phyloP scores from a whole-genome alignment of 2,113 vertebrate genomes.

The Phaethon lepturus region DNA sequence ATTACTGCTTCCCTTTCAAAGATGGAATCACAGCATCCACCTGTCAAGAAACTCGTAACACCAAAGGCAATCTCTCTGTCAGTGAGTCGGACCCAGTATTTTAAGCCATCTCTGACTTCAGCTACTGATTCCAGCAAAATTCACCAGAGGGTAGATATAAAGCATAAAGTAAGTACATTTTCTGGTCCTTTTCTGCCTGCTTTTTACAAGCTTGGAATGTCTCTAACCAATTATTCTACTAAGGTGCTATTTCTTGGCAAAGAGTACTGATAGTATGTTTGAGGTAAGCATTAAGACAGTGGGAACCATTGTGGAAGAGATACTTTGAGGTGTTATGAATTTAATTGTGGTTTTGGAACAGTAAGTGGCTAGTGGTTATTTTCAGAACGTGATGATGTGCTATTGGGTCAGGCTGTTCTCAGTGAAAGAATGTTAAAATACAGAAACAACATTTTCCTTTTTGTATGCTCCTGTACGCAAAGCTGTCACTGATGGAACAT shows the following conservation, averaged over 20 bases:
- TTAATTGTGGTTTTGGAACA: not conserved
- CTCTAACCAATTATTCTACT: not conserved
- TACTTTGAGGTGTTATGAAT: not conserved
- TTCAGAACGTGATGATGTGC: not conserved
- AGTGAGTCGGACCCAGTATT: constrained; percentile 83
- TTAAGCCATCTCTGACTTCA: constrained; percentile 89
- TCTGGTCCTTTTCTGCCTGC: not conserved
- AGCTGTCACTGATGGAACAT: not conserved
- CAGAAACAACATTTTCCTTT: not conserved
- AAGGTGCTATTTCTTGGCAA: not conserved
- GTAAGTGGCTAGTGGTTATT: not conserved
- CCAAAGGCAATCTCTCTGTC: constrained; percentile 81
- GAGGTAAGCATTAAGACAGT: not conserved
- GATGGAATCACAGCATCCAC: constrained; percentile 86
- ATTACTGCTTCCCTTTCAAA: constrained; percentile 71
- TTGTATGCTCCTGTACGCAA: not conserved
- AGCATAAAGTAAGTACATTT: constrained; percentile 74
- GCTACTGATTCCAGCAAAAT: constrained; percentile 76
- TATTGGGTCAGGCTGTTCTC: not conserved
- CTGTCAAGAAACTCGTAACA: constrained; percentile 89
- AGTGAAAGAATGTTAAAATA: not conserved
- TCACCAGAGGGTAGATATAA: constrained; percentile 77
- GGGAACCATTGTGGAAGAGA: not conserved
- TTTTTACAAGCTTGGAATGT: not conserved
- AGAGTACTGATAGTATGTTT: not conserved